phyloP scores from a whole-genome alignment of 1,140 invertebrate species.

The Sycophila sp. region DNA sequence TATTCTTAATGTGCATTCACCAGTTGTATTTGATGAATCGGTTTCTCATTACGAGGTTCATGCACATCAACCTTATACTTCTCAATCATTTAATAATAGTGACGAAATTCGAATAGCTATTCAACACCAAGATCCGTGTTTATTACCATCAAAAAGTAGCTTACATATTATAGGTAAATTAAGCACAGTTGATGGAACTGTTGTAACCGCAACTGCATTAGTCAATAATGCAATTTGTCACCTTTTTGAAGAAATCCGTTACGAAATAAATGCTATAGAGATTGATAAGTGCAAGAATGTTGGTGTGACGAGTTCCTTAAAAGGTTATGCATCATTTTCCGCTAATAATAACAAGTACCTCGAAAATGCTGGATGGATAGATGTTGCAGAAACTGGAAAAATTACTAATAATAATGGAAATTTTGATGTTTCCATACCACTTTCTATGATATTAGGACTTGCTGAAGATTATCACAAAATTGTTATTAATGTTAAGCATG shows the following conservation, averaged over 20 bases:
- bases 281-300: slow-evolving; percentile 60
- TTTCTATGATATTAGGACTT: slow-evolving; percentile 59
- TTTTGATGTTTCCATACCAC: slow-evolving; percentile 57
- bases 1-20: slow-evolving; percentile 1
- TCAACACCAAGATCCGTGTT: slow-evolving; percentile 55
- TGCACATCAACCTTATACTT: slow-evolving; percentile 51
- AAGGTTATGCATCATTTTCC: slow-evolving; percentile 51
- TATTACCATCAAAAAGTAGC: slow-evolving; percentile 50
- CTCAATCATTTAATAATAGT: slow-evolving; percentile 50
- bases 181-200: slow-evolving; percentile 38
- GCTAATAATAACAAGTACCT: slow-evolving; percentile 39
- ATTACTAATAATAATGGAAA: slow-evolving; percentile 34
- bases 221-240: slow-evolving; percentile 37
- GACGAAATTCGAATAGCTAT: slow-evolving; percentile 59
- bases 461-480: slow-evolving; percentile 64
- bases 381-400: not conserved
- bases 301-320: slow-evolving; percentile 58
- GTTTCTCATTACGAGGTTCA: slow-evolving; percentile 54
- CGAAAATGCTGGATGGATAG: slow-evolving; percentile 49
- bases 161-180: slow-evolving; percentile 51
- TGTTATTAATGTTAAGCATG: slow-evolving; percentile 60
- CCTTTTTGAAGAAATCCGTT: slow-evolving; percentile 48
- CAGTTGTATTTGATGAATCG: slow-evolving; percentile 42
- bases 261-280: slow-evolving; percentile 51
- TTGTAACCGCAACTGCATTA: slow-evolving; percentile 41